Evolutionary conservation across 1,140 invertebrate genomes (phyloP).

Genomic region (Cotesia glomerata): DNA sequence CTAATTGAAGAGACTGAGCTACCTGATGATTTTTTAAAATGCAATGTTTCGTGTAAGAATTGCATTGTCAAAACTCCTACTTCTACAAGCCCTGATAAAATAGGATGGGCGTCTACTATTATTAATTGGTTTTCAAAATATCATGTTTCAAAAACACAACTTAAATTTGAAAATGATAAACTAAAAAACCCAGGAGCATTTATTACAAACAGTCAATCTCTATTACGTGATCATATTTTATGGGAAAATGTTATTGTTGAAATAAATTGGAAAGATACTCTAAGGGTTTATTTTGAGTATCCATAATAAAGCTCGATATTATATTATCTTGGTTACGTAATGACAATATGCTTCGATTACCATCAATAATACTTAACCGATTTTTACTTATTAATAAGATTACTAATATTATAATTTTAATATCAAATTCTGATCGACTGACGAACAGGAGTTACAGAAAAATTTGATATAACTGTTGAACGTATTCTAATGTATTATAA

Average conservation of each 20-base stretch:
- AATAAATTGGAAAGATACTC: conserved; percentile 46
- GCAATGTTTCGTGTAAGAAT: conserved; percentile 28
- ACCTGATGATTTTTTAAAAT: not conserved
- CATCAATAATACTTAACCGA: conserved; percentile 28
- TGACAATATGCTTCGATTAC: conserved; percentile 44
- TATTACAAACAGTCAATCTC: conserved; percentile 27
- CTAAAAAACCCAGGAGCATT: conserved; percentile 12
- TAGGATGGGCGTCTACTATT: conserved; percentile 57
- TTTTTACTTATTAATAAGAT: not conserved
- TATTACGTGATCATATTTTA: conserved; percentile 3
- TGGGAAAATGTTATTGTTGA: conserved; percentile 40
- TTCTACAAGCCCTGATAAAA: conserved; percentile 17
- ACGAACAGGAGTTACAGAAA: no score
- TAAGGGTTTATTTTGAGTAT: conserved; percentile 41
- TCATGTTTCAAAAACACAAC: not conserved
- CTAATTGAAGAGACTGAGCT: not conserved
- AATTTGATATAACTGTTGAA: no score
- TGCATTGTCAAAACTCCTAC: not conserved
- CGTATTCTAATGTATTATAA: no score
- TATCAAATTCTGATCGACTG: no score
- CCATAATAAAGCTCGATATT: conserved; percentile 41
- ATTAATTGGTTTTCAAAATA: conserved; percentile 60
- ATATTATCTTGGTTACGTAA: conserved; percentile 47
- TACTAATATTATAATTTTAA: no score
- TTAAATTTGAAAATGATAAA: not conserved